phyloP scores from a whole-genome alignment of 1,140 invertebrate genomes.

The Onthophagus taurus region DNA sequence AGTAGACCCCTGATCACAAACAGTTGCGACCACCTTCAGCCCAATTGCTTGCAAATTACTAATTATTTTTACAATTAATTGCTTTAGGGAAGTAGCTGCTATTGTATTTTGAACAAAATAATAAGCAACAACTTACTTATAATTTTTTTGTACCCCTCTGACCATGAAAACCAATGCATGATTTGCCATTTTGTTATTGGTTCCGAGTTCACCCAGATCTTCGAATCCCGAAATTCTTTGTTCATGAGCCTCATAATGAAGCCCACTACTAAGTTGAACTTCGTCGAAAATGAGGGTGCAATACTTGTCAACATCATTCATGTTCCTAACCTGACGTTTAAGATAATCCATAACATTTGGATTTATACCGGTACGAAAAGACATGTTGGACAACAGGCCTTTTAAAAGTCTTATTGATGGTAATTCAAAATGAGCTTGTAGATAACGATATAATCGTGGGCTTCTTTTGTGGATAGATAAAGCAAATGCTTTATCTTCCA shows the following conservation, averaged over 20 bases:
- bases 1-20: constrained; percentile 19
- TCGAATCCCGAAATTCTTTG: constrained; percentile 1
- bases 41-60: constrained; percentile 12
- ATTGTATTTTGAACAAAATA: constrained; percentile 10
- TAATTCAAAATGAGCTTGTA: constrained; percentile 13
- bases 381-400: constrained; percentile 11
- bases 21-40: constrained; percentile 15
- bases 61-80: constrained; percentile 12
- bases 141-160: constrained; percentile 10
- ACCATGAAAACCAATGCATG: constrained; percentile 16
- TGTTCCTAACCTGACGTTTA: constrained; percentile 8
- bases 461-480: constrained; percentile 16
- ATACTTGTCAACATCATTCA: constrained; percentile 10
- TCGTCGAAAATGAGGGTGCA: constrained; percentile 14
- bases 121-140: constrained; percentile 12
- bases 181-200: constrained; percentile 9
- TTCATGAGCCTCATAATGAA: constrained; percentile 12
- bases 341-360: constrained; percentile 11
- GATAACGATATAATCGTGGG: constrained; percentile 15
- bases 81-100: not conserved
- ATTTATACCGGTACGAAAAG: constrained; percentile 15
- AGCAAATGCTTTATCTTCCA: constrained; percentile 17
- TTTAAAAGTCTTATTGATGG: constrained; percentile 16
- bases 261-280: constrained; percentile 7
- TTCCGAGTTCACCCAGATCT: constrained; percentile 3